phyloP scores from a whole-genome alignment of 2,888 invertebrate species.

The Iselma pallidipennis region DNA sequence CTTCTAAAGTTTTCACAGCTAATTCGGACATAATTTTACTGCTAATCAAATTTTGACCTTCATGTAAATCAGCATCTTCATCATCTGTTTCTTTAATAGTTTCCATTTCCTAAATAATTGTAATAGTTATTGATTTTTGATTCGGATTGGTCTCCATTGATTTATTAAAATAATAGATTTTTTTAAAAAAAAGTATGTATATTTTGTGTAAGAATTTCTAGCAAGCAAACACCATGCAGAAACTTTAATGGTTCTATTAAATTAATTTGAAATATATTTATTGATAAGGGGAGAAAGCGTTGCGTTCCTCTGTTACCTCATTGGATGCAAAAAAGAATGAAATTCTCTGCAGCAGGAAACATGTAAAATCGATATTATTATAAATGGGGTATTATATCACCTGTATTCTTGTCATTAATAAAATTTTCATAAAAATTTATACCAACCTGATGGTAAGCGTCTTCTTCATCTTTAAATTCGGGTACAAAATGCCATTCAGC shows the following conservation, averaged over 20 bases:
- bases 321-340: constrained; percentile 54
- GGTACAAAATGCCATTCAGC: constrained; percentile 72
- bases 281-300: not conserved
- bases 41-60: constrained; percentile 49
- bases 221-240: constrained; percentile 1
- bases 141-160: too few species aligned
- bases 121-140: not conserved
- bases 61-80: constrained; percentile 60
- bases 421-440: not conserved
- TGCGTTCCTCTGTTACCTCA: constrained; percentile 45
- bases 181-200: not conserved
- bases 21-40: constrained; percentile 39
- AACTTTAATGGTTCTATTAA: too few species aligned
- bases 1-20: constrained; percentile 48
- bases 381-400: not conserved
- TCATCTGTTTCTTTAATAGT: constrained; percentile 70
- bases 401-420: constrained; percentile 1
- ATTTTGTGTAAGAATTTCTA: not conserved
- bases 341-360: constrained; percentile 52
- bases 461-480: constrained; percentile 60
- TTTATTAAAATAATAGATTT: too few species aligned
- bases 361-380: constrained; percentile 23
- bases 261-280: not conserved
- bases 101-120: constrained; percentile 65
- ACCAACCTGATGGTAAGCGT: constrained; percentile 53